Base-by-base conservation (phyloP, 2,797 vertebrate genomes). In the Thripadectes ignobilis region DNA sequence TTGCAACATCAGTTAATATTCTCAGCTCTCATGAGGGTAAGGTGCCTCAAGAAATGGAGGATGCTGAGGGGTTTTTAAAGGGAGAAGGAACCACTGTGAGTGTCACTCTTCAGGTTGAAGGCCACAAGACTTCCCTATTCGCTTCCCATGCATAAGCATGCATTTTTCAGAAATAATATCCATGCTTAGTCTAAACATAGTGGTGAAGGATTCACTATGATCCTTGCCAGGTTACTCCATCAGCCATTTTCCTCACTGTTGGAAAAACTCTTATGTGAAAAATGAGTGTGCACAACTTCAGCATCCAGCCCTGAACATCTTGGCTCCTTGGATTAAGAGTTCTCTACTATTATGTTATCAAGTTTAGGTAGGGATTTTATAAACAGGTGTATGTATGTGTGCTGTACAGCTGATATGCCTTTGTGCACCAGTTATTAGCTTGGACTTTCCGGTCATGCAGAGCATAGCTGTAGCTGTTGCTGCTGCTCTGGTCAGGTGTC, bases 121-220 rank as follows among this genome's bases (percentile, higher is more conserved):
- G 59, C 39, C 58, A 32, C 14, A 51, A 49, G 24, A 68, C 9
- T 84, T 81, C 32, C 7, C 32, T 54, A 1, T 38, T 81, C 0
- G 0, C 17, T 87, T 72, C 41, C 45, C 51, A 51, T 27, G 41
- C 84, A 34, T 1, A 2, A 38, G 18, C 2, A 0, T 3, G 5
- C 2, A 0, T 66, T 89, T 75, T 66, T 67, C 39, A 81, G 83
- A 54, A 90, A 71, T 30, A 62, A 62, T 48, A 30, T 8, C 17
- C 0, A 0, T 49, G 43, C 7, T 51, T 55, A 14, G 13, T 75
- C 49, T 81, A 62, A 93, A 84, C 19, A 5, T 75, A 32, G 9
- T 34, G 14, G 9, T 58, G 17, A 26, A 63, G 7, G 29, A 73
- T 58, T 80, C 48, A 22, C 36, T 46, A 7, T 22, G 18, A 65